Conservation (phyloP, 2,888 invertebrate genomes). For the Parascotia fuliginaria region DNA sequence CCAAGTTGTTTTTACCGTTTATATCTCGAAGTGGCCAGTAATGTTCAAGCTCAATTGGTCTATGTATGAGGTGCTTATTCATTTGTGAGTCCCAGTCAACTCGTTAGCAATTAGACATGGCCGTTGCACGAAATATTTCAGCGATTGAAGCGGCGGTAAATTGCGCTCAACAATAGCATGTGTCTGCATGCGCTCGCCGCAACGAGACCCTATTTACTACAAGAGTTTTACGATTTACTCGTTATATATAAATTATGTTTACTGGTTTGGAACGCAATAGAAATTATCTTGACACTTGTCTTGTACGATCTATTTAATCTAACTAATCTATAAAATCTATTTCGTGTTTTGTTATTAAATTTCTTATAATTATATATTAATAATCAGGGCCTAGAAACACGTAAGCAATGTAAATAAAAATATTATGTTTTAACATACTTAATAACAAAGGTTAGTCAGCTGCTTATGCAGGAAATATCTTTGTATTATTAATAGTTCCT, state of each 20-base stretch:
- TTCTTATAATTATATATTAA: too few species aligned
- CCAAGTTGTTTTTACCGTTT: slow-evolving; percentile 24
- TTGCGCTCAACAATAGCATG: slow-evolving; percentile 80
- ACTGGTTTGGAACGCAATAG: slow-evolving; percentile 40
- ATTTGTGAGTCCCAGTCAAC: slow-evolving; percentile 82
- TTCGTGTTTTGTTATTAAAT: too few species aligned
- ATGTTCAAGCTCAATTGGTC: slow-evolving; percentile 60
- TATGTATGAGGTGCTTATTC: slow-evolving; percentile 80
- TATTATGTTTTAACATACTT: too few species aligned
- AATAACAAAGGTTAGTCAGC: too few species aligned
- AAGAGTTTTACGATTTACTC: slow-evolving; percentile 79
- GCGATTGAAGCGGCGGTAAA: slow-evolving; percentile 85
- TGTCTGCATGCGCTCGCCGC: slow-evolving; percentile 54
- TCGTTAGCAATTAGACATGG: slow-evolving; percentile 86
- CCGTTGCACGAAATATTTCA: slow-evolving; percentile 85
- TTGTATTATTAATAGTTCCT: slow-evolving; percentile 40
- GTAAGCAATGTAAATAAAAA: too few species aligned
- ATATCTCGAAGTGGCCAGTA: slow-evolving; percentile 41
- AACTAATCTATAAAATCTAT: too few species aligned
- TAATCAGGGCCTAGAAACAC: too few species aligned
- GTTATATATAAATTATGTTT: slow-evolving; percentile 77
- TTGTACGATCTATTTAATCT: too few species aligned
- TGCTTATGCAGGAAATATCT: too few species aligned
- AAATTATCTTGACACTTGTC: too few species aligned
- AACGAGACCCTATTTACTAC: slow-evolving; percentile 73